Evolutionary conservation across 2,113 vertebrate species (phyloP).

Genomic region (Trichechus manatus): DNA sequence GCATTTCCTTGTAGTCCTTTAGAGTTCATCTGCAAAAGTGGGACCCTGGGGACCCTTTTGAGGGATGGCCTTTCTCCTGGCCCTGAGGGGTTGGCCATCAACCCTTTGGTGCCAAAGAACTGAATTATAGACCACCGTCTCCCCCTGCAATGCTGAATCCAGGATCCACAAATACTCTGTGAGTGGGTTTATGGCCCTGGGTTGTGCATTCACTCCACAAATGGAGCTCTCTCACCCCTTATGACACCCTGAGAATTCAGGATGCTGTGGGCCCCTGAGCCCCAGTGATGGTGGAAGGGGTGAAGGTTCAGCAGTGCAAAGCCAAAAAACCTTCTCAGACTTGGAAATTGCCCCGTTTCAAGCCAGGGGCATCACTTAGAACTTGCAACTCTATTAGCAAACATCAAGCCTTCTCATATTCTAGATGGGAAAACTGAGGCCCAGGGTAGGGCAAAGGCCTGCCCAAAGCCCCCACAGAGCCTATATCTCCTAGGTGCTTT

Average conservation of each 20-base stretch:
- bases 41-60: fast-evolving
- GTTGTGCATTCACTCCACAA: not conserved
- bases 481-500: not conserved
- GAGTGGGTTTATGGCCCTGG: not conserved
- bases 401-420: not conserved
- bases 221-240: not conserved
- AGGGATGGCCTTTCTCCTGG: not conserved
- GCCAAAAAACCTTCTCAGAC: not conserved
- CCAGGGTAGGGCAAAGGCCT: not conserved
- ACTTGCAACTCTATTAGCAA: not conserved
- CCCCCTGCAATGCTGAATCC: not conserved
- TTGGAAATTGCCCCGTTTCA: not conserved
- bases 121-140: not conserved
- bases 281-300: not conserved
- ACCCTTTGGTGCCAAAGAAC: not conserved
- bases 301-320: not conserved
- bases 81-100: not conserved
- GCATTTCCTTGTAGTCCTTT: not conserved
- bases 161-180: not conserved
- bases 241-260: no score
- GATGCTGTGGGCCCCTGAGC: not conserved
- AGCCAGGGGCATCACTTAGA: not conserved
- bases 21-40: not conserved
- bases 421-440: not conserved
- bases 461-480: no score